Evolutionary conservation across 1,140 invertebrate species (phyloP).

Genomic region (Ceratosolen fusciceps): DNA sequence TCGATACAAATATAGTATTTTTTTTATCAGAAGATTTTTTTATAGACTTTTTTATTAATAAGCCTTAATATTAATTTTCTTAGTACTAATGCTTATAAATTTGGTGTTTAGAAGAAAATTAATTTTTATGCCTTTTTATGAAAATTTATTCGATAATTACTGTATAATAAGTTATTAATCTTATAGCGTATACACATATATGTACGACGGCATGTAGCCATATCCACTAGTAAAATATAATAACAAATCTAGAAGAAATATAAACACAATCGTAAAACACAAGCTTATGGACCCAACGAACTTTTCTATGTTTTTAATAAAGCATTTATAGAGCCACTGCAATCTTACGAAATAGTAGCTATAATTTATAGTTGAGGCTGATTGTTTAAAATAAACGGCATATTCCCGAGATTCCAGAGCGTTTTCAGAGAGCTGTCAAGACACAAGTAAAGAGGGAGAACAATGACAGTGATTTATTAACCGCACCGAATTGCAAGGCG

Average conservation of each 20-base stretch:
- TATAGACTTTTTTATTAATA: background rate
- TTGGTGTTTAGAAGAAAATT: background rate
- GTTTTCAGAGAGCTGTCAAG: constrained; percentile 24
- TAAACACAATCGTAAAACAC: constrained; percentile 12
- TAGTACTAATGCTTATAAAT: background rate
- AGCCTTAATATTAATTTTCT: no score
- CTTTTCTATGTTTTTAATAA: constrained; percentile 23
- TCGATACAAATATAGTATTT: background rate
- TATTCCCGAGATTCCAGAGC: constrained; percentile 45
- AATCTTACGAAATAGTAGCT: background rate
- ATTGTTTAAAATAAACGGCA: constrained; percentile 46
- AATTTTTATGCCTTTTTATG: constrained; percentile 27
- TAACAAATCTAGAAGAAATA: constrained; percentile 45
- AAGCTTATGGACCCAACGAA: background rate
- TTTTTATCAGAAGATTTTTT: background rate
- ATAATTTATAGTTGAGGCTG: constrained; percentile 38
- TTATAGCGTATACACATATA: background rate
- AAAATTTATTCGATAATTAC: constrained; percentile 42
- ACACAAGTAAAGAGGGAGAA: constrained; percentile 26
- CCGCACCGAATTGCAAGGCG: constrained; percentile 59
- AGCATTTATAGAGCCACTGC: background rate
- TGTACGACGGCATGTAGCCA: background rate
- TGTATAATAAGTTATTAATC: constrained; percentile 36
- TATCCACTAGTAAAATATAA: constrained; percentile 38
- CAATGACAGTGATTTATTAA: constrained; percentile 62